A percentile compares a stretch with the other conserved stretches of the same genome.
phyloP scores from a whole-genome alignment of 1,140 invertebrate genomes.

The Lucilia cuprina region DNA sequence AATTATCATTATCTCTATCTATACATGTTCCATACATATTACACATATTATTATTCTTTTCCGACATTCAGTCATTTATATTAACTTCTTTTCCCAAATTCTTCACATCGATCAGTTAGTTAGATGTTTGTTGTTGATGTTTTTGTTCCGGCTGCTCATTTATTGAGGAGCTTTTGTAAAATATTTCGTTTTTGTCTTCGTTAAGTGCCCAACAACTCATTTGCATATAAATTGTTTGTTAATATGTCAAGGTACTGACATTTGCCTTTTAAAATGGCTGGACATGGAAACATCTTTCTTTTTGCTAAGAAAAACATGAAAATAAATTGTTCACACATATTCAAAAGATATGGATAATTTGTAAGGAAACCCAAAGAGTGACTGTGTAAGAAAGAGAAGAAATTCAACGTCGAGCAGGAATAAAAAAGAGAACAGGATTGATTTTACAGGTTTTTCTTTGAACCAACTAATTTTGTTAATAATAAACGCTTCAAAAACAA shows the following conservation, averaged over 20 bases:
- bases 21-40: neutral
- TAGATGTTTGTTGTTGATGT: neutral
- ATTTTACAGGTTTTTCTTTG: neutral
- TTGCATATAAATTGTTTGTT: constrained; percentile 35
- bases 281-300: neutral
- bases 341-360: neutral
- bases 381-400: neutral
- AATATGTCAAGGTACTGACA: constrained; percentile 35
- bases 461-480: constrained; percentile 23
- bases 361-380: neutral
- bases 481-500: constrained; percentile 21
- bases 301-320: neutral
- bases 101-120: neutral
- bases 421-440: neutral
- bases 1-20: neutral
- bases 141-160: too few relatives aligned
- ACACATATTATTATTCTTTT: neutral
- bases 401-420: neutral
- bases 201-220: constrained; percentile 5
- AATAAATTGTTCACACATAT: constrained; percentile 1
- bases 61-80: constrained; percentile 1
- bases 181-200: neutral
- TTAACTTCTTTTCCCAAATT: neutral
- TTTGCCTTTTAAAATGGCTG: constrained; percentile 15
- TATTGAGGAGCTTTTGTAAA: neutral